These are phyloP conservation scores for Bostrychus sinensis DNA, from an alignment of 2,113 vertebrate genomes.

Conservation along the genomic window DNA sequence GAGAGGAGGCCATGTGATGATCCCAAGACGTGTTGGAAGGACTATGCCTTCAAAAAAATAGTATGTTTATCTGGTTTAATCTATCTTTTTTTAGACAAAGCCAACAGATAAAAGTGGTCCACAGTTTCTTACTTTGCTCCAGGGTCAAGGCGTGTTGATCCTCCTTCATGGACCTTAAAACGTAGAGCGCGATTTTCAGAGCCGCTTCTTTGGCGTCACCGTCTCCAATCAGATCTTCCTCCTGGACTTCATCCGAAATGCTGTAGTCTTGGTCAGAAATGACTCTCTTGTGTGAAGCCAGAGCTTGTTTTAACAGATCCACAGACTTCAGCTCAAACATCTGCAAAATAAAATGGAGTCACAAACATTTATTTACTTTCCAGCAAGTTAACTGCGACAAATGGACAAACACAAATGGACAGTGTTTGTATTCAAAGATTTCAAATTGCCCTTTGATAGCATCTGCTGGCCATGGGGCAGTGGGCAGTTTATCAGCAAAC, in stretches of 20 bases:
- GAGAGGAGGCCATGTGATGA: too few species aligned
- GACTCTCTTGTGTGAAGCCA: not conserved
- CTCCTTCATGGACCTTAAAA: constrained; percentile 20
- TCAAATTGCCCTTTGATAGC: too few species aligned
- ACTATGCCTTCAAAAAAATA: too few species aligned
- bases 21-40: too few species aligned
- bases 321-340: constrained; percentile 4
- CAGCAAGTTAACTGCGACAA: too few species aligned
- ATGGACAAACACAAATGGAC: too few species aligned
- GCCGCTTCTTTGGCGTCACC: too few species aligned
- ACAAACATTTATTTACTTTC: not conserved
- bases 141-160: not conserved
- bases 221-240: not conserved
- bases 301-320: not conserved
- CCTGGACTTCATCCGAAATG: not conserved
- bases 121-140: constrained; percentile 21
- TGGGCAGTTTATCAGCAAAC: too few species aligned
- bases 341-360: not conserved
- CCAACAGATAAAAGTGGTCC: not conserved
- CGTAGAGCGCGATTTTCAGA: constrained; percentile 11
- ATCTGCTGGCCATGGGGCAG: too few species aligned
- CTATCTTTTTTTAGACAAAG: not conserved
- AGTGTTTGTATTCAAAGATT: too few species aligned
- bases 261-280: not conserved
- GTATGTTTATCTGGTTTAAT: too few species aligned